Conservation (phyloP, 1,140 invertebrate genomes). For the Trichogramma pretiosum region DNA sequence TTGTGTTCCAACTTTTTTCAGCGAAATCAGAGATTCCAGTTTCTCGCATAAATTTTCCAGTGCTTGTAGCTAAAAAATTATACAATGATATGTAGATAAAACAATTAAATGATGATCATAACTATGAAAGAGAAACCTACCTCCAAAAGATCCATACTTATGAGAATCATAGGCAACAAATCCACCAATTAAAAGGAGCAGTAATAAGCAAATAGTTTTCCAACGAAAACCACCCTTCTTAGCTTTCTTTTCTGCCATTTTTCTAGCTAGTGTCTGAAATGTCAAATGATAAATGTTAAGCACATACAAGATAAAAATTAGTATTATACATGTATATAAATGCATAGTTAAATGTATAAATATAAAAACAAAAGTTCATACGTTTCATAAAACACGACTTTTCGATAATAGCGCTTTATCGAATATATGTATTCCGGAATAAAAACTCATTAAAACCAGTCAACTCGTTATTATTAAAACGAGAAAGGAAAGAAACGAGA, state of each 20-base stretch:
- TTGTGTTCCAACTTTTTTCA: conserved; percentile 50
- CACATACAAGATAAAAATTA: too few relatives aligned
- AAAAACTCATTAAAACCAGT: too few relatives aligned
- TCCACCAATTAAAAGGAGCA: conserved; percentile 33
- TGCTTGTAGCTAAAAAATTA: conserved; percentile 43
- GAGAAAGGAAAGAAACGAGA: too few relatives aligned
- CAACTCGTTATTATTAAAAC: too few relatives aligned
- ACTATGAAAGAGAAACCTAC: conserved; percentile 28
- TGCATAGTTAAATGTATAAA: too few relatives aligned
- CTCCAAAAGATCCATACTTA: conserved; percentile 37
- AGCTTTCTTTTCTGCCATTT: conserved; percentile 37
- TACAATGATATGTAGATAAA: background rate
- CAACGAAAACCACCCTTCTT: conserved; percentile 35
- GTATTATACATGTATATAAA: too few relatives aligned
- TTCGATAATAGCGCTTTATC: too few relatives aligned
- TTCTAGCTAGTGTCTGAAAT: conserved; percentile 29
- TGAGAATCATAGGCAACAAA: conserved; percentile 36
- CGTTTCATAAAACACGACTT: too few relatives aligned
- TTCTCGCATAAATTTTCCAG: conserved; percentile 52
- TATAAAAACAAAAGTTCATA: too few relatives aligned
- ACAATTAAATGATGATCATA: conserved; percentile 3
- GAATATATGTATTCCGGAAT: too few relatives aligned
- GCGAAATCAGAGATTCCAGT: conserved; percentile 52
- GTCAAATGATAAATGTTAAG: too few relatives aligned
- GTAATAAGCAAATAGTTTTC: conserved; percentile 33